Conservation (phyloP, 2,113 vertebrate species). For the Heliornis fulica region DNA sequence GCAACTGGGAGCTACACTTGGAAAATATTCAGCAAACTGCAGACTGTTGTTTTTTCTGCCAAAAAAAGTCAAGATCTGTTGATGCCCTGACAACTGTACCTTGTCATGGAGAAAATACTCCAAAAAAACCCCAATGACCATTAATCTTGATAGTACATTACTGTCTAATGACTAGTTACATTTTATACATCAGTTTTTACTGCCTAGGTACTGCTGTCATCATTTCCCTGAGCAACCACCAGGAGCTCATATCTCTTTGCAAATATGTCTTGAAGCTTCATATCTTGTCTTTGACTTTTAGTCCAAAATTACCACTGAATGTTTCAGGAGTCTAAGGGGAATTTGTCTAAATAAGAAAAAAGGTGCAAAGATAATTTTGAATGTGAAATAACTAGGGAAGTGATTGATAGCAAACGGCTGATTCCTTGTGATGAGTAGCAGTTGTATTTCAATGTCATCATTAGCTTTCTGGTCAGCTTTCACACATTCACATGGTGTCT, state of each 20-base stretch:
- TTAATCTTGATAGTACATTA: slow-evolving; percentile 21
- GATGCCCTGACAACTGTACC: slow-evolving; percentile 44
- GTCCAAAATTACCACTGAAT: not conserved
- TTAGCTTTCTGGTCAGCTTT: not conserved
- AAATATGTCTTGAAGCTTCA: not conserved
- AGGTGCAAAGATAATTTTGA: not conserved
- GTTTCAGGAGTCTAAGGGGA: not conserved
- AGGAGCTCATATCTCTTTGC: not conserved
- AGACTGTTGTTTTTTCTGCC: slow-evolving; percentile 44
- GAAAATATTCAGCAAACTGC: slow-evolving; percentile 53
- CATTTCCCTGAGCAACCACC: not conserved
- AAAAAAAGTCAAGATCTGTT: slow-evolving; percentile 29
- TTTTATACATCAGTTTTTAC: slow-evolving; percentile 18
- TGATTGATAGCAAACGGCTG: not conserved
- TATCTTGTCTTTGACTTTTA: not conserved
- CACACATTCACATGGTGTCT: not conserved
- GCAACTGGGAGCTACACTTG: slow-evolving; percentile 29
- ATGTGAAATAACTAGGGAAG: not conserved
- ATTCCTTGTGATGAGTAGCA: not conserved
- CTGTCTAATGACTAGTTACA: not conserved
- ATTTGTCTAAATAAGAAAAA: not conserved
- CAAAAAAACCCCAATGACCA: slow-evolving; percentile 21
- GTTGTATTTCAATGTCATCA: not conserved
- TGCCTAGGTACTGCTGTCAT: not conserved
- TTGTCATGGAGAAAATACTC: slow-evolving; percentile 47